Base-by-base conservation (phyloP, 2,888 invertebrate species). In the Drosophila algonquin region DNA sequence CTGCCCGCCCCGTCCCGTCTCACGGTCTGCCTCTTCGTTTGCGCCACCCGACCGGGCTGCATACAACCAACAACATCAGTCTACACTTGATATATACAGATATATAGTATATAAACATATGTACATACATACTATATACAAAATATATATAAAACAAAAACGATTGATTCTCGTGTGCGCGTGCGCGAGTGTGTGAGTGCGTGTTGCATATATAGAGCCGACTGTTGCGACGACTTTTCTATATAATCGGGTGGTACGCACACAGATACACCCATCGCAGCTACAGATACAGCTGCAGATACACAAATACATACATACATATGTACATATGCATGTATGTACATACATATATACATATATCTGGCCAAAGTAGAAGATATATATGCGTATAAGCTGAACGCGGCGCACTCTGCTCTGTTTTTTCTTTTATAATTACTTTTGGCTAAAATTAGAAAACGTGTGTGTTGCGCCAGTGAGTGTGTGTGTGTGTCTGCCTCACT, bases 371-470 rank as follows among this genome's bases (percentile, higher is more conserved):
- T 81, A 76, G 67, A 83, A 88, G 81, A 88, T 86, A 80, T 89
- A 87, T 89, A 75, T 75, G 81, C 80, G 84, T 88, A 86, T 88
- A 84, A 72, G 80, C 85, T 81, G 85, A 87, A 78, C 89, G 81
- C 79, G 73, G 89, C 89, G 89, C 81, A 89, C 89, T 89, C 90
- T 86, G 90, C 89, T 89, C 90, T 87, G 85, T 82, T 90, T 86
- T 89, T 89, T 87, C 79, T 81, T 83, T 91, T 92, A 91, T 92
- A 91, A 91, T 91, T 91, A 91, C 91, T 91, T 90, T 90, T 87
- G 90, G 91, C 91, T 91, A 91, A 92, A 91, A 91, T 91, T 91
- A 91, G 91, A 91, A 91, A 90, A 92, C 91, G 91, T 91, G 91
- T 91, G 90, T 88, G 85, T 82, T 86, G 81, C 75, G 69, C 69